These are phyloP conservation scores for Anguilla pacifica DNA, from an alignment of 2,797 vertebrate species.

Conservation along the genomic window DNA sequence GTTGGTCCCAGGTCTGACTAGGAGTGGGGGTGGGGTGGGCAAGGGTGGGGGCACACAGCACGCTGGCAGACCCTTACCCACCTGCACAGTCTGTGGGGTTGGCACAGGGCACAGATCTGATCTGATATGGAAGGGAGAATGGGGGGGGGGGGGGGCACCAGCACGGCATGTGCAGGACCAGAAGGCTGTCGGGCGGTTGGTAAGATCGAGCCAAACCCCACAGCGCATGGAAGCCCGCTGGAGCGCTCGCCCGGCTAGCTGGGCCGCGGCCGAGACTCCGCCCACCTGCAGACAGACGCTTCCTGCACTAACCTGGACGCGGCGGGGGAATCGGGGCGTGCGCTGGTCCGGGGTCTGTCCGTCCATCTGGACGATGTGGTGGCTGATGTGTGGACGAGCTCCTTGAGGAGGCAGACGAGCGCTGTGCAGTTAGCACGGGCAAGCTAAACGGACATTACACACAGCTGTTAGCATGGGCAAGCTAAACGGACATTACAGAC, in stretches of 20 bases:
- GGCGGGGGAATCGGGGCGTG: background rate
- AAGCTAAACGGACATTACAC: background rate
- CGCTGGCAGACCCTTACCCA: background rate
- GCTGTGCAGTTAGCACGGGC: background rate
- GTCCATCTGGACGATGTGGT: background rate
- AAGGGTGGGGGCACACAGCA: background rate
- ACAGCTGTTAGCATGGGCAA: too few relatives aligned
- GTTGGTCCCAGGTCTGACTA: background rate
- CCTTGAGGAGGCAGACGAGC: background rate
- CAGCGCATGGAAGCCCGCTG: background rate
- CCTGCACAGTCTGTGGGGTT: background rate
- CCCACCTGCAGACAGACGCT: slow-evolving; percentile 9
- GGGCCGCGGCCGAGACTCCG: background rate
- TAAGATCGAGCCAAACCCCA: background rate
- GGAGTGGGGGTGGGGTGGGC: background rate
- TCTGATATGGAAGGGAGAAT: background rate
- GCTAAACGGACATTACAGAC: too few relatives aligned
- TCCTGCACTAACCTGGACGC: slow-evolving; percentile 15
- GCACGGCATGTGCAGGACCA: background rate
- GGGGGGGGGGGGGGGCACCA: background rate
- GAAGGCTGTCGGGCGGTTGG: slow-evolving; percentile 19
- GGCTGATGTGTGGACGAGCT: background rate
- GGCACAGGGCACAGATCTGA: background rate
- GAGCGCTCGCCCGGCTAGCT: background rate
- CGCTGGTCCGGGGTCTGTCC: background rate